These are phyloP conservation scores for Malaclemys terrapin DNA, from an alignment of 2,113 vertebrate genomes.

Conservation along the genomic window DNA sequence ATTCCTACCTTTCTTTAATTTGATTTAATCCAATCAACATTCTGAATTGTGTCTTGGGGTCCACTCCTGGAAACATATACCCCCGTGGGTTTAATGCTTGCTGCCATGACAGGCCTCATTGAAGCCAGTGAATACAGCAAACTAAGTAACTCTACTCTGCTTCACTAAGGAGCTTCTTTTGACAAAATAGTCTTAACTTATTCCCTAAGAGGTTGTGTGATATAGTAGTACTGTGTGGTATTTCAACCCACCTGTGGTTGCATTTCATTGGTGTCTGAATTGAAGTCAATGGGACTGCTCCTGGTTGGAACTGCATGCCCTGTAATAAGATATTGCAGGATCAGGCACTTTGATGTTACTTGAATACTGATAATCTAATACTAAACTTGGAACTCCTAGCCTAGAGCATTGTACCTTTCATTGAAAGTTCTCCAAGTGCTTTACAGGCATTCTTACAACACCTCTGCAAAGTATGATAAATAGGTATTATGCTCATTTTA, in stretches of 20 bases:
- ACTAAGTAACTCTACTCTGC: neutral
- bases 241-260: neutral
- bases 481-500: neutral
- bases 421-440: neutral
- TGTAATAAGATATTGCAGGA: neutral
- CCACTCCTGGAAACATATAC: neutral
- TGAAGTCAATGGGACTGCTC: neutral
- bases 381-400: neutral
- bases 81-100: neutral
- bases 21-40: neutral
- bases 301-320: neutral
- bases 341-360: neutral
- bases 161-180: rapidly evolving
- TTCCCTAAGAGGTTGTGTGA: neutral
- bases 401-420: neutral
- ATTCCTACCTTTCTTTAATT: neutral
- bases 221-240: neutral
- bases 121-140: neutral
- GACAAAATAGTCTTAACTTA: neutral
- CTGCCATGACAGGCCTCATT: neutral
- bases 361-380: neutral
- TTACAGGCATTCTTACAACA: rapidly evolving
- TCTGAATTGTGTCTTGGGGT: neutral
- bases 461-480: neutral
- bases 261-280: neutral